Percentiles rank a stretch among this genome's conserved stretches.
Evolutionary conservation across 35 echinoderm and acorn worm species (phyloP).

Genomic region (Anneissia japonica): DNA sequence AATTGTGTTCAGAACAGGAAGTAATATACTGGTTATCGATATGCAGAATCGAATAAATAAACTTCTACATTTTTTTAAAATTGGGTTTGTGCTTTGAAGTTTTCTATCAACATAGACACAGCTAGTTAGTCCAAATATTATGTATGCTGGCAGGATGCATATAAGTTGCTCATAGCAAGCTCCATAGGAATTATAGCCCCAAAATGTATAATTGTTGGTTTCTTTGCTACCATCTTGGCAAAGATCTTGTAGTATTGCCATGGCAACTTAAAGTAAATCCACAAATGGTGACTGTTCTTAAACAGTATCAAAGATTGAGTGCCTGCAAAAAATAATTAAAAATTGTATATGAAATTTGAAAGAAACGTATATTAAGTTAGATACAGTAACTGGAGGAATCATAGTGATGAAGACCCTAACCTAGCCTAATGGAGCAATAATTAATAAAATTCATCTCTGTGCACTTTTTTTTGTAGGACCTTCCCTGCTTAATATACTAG

Average conservation of each 20-base stretch:
- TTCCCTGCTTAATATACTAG: too few relatives aligned
- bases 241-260: not conserved
- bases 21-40: slow-evolving; percentile 28
- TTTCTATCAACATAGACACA: slow-evolving; percentile 47
- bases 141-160: slow-evolving; percentile 41
- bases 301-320: too few relatives aligned
- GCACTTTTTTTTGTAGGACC: too few relatives aligned
- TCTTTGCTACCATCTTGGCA: not conserved
- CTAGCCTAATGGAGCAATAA: too few relatives aligned
- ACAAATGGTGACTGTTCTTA: too few relatives aligned
- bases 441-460: too few relatives aligned
- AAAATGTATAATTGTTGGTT: slow-evolving; percentile 62
- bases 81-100: slow-evolving; percentile 40
- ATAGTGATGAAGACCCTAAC: too few relatives aligned
- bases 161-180: slow-evolving; percentile 68
- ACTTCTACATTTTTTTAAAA: slow-evolving; percentile 60
- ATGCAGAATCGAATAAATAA: slow-evolving; percentile 42
- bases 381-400: too few relatives aligned
- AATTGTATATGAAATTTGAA: too few relatives aligned
- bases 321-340: too few relatives aligned
- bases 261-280: not conserved
- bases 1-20: slow-evolving; percentile 27
- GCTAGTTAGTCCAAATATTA: slow-evolving; percentile 54
- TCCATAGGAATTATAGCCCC: slow-evolving; percentile 58
- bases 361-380: too few relatives aligned